phyloP scores from a whole-genome alignment of 1,140 invertebrate species.

The Hermetia illucens region DNA sequence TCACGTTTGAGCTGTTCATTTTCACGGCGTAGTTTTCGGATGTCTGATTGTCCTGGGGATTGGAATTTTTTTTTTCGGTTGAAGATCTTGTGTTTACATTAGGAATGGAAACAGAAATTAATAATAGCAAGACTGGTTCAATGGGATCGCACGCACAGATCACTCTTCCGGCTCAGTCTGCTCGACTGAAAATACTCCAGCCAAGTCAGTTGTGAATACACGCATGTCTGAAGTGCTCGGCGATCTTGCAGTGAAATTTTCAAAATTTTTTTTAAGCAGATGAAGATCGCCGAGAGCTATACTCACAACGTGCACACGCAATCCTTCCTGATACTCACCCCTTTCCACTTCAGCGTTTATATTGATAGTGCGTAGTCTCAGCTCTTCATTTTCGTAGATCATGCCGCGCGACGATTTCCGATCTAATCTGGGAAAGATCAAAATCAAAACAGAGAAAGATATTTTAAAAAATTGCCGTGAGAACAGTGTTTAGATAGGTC shows the following conservation, averaged over 20 bases:
- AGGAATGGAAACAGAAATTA: no score
- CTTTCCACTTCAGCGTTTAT: conserved; percentile 87
- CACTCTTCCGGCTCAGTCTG: no score
- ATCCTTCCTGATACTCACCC: conserved; percentile 38
- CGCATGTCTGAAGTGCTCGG: no score
- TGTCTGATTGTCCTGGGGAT: conserved; percentile 63
- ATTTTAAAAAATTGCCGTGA: conserved; percentile 2
- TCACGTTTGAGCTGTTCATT: conserved; percentile 75
- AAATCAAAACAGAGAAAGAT: not conserved
- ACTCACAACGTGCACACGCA: no score
- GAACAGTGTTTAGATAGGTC: not conserved
- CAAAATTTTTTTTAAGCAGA: no score
- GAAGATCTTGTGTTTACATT: no score
- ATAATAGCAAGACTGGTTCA: no score
- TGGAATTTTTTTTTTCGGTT: not conserved
- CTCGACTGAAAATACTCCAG: no score
- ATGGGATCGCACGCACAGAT: no score
- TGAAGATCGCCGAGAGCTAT: no score
- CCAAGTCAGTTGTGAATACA: no score
- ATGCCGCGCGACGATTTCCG: conserved; percentile 70
- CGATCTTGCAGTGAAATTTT: no score
- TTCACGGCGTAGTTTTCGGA: conserved; percentile 72
- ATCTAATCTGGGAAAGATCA: conserved; percentile 46
- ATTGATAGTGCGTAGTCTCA: conserved; percentile 76
- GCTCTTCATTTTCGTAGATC: conserved; percentile 84